Percentiles rank a stretch among this genome's conserved stretches.
Conservation (phyloP, 1,140 invertebrate species). For the Brachionus angularis region DNA sequence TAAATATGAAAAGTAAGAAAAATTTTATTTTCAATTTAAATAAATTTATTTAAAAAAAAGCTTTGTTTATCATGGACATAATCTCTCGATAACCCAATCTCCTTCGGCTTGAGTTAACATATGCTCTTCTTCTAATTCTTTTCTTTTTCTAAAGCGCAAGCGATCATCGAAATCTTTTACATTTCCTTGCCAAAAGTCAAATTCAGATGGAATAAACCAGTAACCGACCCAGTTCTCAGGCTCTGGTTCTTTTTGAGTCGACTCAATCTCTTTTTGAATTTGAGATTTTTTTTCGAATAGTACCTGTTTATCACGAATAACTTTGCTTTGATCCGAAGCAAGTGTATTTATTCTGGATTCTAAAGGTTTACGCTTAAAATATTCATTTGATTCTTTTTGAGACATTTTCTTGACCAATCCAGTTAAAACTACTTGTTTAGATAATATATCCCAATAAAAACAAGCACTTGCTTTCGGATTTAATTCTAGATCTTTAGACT, state of each 20-base stretch:
- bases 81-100: slow-evolving; percentile 11
- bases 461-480: not conserved
- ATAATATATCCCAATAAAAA: slow-evolving; percentile 36
- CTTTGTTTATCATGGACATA: slow-evolving; percentile 13
- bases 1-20: too few species aligned
- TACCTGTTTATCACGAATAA: slow-evolving; percentile 21
- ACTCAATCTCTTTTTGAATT: not conserved
- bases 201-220: slow-evolving; percentile 10
- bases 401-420: not conserved
- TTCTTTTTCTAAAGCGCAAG: slow-evolving; percentile 3
- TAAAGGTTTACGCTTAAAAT: not conserved
- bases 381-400: slow-evolving; percentile 21
- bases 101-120: slow-evolving; percentile 1
- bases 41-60: too few species aligned
- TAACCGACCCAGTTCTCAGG: slow-evolving; percentile 6
- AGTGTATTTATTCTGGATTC: not conserved
- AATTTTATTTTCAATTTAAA: too few species aligned
- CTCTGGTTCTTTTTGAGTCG: not conserved
- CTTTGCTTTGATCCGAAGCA: slow-evolving; percentile 10
- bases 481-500: not conserved
- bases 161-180: slow-evolving; percentile 13
- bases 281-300: not conserved
- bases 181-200: slow-evolving; percentile 43
- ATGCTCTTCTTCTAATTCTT: not conserved
- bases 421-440: slow-evolving; percentile 3